Percentiles rank a stretch among this genome's conserved stretches.
These are phyloP conservation scores for Raja brachyura DNA, from an alignment of 2,113 vertebrate genomes.

Conservation along the genomic window DNA sequence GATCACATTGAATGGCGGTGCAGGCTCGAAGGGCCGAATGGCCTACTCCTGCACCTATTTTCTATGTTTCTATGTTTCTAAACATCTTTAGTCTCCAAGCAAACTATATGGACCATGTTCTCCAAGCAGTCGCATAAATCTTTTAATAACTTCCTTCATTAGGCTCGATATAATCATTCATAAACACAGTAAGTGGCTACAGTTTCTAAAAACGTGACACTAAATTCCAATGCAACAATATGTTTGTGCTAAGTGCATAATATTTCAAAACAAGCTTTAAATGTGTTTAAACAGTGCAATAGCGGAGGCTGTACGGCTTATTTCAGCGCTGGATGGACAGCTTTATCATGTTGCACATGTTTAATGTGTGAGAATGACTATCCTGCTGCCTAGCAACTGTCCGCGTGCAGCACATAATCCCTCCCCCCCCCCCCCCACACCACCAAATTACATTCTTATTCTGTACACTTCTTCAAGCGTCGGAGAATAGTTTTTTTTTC, in stretches of 20 bases:
- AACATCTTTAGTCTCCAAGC: not conserved
- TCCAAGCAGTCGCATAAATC: not conserved
- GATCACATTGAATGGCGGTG: no score
- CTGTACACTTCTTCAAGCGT: not conserved
- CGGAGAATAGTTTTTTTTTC: not conserved
- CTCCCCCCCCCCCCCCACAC: not conserved
- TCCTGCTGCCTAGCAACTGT: constrained; percentile 11
- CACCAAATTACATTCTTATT: not conserved
- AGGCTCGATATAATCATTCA: not conserved
- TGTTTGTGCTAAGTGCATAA: not conserved
- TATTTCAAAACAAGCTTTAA: not conserved
- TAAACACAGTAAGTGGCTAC: not conserved
- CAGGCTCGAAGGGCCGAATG: no score
- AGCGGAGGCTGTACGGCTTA: not conserved
- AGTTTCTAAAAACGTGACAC: no score
- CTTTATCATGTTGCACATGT: not conserved
- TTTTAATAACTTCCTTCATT: not conserved
- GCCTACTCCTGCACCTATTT: no score
- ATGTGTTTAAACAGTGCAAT: not conserved
- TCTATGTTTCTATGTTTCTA: no score
- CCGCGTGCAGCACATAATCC: not conserved
- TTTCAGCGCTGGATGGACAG: not conserved
- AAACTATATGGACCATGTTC: not conserved
- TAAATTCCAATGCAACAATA: no score
- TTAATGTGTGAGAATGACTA: not conserved